Evolutionary conservation across 2,113 vertebrate genomes (phyloP).

Genomic region (Hyla sarda): DNA sequence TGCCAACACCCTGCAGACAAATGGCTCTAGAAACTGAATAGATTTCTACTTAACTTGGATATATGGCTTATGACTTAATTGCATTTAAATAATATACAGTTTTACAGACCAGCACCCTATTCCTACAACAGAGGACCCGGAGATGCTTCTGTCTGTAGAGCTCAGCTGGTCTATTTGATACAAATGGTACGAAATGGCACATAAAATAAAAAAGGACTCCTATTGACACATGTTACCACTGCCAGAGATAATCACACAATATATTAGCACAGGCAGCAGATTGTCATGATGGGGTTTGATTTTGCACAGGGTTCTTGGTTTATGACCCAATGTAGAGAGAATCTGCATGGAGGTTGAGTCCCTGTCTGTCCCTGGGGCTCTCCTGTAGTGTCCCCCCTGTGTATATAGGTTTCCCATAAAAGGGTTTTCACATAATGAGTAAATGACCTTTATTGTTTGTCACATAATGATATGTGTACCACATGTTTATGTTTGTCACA

Average conservation of each 20-base stretch:
- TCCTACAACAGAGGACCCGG: background rate
- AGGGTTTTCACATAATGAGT: too few relatives aligned
- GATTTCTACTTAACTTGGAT: constrained; percentile 15
- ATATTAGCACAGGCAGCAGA: background rate
- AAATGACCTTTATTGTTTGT: too few relatives aligned
- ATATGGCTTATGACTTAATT: background rate
- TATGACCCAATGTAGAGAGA: background rate
- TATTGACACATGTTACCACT: background rate
- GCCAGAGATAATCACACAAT: background rate
- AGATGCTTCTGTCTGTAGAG: background rate
- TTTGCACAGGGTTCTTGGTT: background rate
- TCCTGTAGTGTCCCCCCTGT: too few relatives aligned
- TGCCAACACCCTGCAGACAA: background rate
- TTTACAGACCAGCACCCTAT: background rate
- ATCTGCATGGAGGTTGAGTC: background rate
- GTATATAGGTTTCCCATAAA: too few relatives aligned
- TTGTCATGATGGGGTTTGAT: background rate
- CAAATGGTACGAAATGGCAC: background rate
- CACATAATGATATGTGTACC: too few relatives aligned
- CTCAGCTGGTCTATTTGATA: background rate
- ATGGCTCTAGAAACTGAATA: background rate
- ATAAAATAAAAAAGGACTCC: background rate
- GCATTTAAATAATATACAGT: background rate
- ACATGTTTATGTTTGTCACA: too few relatives aligned
- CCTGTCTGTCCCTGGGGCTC: too few relatives aligned